Evolutionary conservation across 2,888 invertebrate species (phyloP), one percentile per base, ranked within the genome.

Genomic region (Polymixis lichenea): DNA sequence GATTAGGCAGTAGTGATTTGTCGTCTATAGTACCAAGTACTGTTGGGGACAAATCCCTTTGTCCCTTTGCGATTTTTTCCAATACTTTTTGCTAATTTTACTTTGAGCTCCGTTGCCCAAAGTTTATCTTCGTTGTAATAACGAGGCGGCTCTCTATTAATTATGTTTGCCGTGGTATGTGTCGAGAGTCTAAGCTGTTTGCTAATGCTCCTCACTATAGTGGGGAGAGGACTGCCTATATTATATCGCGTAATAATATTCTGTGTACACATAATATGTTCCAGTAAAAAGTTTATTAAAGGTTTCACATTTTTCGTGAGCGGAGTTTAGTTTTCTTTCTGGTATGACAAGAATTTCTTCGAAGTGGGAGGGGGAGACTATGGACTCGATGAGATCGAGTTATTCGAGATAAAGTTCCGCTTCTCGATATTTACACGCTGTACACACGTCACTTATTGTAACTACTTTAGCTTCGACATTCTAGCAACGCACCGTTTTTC

Each of bases 1-100:
- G 95, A 95, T 95, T 95, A 95, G 92, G 88, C 90, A 89, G 91
- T 92, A 89, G 90, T 92, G 95, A 95, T 95, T 95, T 94, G 91
- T 90, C 91, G 87, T 87, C 89, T 88, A 83, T 81, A 82, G 88
- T 85, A 89, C 86, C 85, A 78, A 78, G 56, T 69, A 68, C 69
- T 46, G 71, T 65, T 83, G 68, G 74, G 72, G 61, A 77, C 71
- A 82, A 77, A 77, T 81, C 75, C 83, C 83, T 87, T 90, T 89
- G 85, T 87, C 75, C 77, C 70, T 79, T 51, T 67, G 71, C 78
- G 75, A 85, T 78, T 85, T 75, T 62, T 84, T 75, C 71, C 60
- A 86, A 86, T 86, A 82, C 69, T 70, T 69, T 72, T 65, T 61
- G 64, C 25, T 32, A 67, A 78, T 75, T 72, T 65, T 56, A 51